Base-by-base conservation (phyloP, 2,888 invertebrate genomes). In the Acleris cristana region DNA sequence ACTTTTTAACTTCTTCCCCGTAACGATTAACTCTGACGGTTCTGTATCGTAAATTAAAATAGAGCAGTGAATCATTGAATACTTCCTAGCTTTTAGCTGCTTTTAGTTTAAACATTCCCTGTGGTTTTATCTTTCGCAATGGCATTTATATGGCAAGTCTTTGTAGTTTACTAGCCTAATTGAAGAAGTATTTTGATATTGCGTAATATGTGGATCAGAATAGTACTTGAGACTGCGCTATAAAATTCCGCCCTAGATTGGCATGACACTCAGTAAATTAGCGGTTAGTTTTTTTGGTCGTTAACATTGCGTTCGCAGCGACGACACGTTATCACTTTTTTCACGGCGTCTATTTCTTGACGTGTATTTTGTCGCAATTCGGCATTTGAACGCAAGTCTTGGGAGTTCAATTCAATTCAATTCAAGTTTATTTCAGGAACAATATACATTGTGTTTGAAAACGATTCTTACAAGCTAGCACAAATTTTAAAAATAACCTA, bases 31-130 rank as follows among this genome's bases (percentile, higher is more conserved):
- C 73, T 73, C 63, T 55, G 65, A 40, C 59, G 55, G 70, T 69
- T 73, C 74, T 65, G 70, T 75, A 75, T 74, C 65, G 74, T 72
- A 74, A 79, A 77, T 81, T 77, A 74, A 80, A 80, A 80, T 78
- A 76, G 72, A 76, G 64, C 70, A 73, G 73, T 76, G 69, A 78
- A 75, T 79, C 71, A 76, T 78, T 77, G 69, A 73, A 76, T 74
- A 74, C 71, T 76, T 77, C 69, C 56, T 63, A 64, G 30, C 69
- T 66, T 72, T 65, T 65, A 57, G 40, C 53, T 69, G 65, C 49
- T 59, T 59, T 34, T 16, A 23, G 44, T 40, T 21, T 16, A 44
- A 44, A 16, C 44, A 23, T 23, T 44, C 44, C 21, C 56, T 16
- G 16, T 44, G n/a, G 21, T 44, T 56, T 56, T 55, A 55, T 7